Conservation (phyloP, 2,113 vertebrate genomes). For the Scatophagus argus region DNA sequence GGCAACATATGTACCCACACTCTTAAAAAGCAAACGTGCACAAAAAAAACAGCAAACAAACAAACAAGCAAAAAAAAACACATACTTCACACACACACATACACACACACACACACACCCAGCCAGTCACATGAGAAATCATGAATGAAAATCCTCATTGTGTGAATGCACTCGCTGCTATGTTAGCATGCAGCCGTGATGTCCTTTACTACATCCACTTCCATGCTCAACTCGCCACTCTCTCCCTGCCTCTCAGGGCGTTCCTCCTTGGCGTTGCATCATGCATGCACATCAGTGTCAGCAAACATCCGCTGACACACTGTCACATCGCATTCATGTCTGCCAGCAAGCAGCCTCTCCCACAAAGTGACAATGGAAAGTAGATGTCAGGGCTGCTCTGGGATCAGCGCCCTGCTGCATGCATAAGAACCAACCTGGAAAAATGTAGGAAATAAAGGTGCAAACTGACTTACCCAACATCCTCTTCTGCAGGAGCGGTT, state of each 20-base stretch:
- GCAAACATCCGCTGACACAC: conserved; percentile 79
- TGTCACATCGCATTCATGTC: conserved; percentile 73
- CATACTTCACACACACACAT: conserved; percentile 1
- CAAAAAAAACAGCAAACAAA: no score
- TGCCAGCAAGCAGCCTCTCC: conserved; percentile 53
- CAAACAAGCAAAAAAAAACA: not conserved
- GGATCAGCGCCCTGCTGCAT: conserved; percentile 30
- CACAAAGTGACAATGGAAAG: conserved; percentile 59
- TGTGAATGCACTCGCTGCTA: conserved; percentile 11
- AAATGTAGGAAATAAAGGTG: conserved; percentile 27
- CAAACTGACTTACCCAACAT: conserved; percentile 57
- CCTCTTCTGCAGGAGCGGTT: conserved; percentile 28
- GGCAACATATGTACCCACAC: not conserved
- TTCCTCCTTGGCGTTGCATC: conserved; percentile 67
- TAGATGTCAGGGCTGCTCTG: conserved; percentile 41
- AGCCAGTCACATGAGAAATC: conserved; percentile 24
- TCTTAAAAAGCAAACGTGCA: conserved; percentile 1
- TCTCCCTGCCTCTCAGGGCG: conserved; percentile 56
- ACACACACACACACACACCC: not conserved
- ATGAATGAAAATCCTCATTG: conserved; percentile 66
- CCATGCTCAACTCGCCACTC: conserved; percentile 33
- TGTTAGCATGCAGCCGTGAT: conserved; percentile 18
- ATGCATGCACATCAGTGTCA: conserved; percentile 66
- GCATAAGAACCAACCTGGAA: conserved; percentile 10
- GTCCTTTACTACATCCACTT: conserved; percentile 48